Base-by-base conservation (phyloP, 1,140 invertebrate species). In the Heliothis virescens region DNA sequence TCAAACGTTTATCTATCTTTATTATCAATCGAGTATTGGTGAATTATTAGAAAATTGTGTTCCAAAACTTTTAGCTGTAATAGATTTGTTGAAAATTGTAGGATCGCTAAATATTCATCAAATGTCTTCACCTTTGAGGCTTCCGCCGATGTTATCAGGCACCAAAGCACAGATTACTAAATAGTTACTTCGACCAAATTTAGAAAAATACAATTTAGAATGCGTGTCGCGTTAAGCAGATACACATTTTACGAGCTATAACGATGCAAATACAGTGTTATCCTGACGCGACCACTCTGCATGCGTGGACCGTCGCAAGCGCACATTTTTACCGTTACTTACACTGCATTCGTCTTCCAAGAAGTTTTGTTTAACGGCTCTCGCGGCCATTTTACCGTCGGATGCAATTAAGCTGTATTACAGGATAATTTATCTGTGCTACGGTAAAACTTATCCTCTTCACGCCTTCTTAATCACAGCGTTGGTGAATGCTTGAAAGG, bases 291-390 rank as follows among this genome's bases (percentile, higher is more conserved):
- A 71, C 79, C 74, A 84, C 81, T 85, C 65, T 79, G 82, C 80
- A 85, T 85, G 80, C 83, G 73, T 77, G 63, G 57, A 59, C 55
- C 69, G 81, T 79, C 69, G 79, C 72, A 67, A 67, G 63, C 63
- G 55, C 55, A 57, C 78, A 71, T 53, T 76, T 63, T 85, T 76
- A 85, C 84, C 84, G 84, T 85, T 85, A 85, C 63, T 48, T 79
- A 71, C 41, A 62, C 74, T 76, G 82, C 82, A 83, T 82, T 83
- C 82, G 77, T 81, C 79, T 86, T 86, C 84, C 78, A 60, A 79
- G 84, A 86, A 86, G 47, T 74, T 81, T 79, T 71, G 80, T 83
- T 79, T 80, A 80, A 80, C 67, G 60, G 67, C 73, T 75, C 73
- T 74, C 48, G 60, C 52, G 15, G 59, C 59, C 47, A 79, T 72